Conservation (phyloP, 1,140 invertebrate genomes). For the Ectropis grisescens region DNA sequence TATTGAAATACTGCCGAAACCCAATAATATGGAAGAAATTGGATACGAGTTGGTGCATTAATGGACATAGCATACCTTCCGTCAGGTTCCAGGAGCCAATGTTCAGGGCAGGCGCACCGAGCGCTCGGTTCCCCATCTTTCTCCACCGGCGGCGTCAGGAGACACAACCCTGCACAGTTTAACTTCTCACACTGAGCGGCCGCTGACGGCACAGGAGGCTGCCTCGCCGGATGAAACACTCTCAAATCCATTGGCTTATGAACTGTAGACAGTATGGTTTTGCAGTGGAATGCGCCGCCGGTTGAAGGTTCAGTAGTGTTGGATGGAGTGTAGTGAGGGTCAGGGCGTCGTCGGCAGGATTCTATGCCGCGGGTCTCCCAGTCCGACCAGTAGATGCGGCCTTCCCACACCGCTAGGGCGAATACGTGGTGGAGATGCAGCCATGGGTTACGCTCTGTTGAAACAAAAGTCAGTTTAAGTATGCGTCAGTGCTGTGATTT, state of each 20-base stretch:
- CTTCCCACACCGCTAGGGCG: slow-evolving; percentile 88
- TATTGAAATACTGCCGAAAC: too few relatives aligned
- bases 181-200: slow-evolving; percentile 59
- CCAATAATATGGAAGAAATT: too few relatives aligned
- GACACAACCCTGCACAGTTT: slow-evolving; percentile 82
- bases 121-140: slow-evolving; percentile 39
- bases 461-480: too few relatives aligned
- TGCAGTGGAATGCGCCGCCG: slow-evolving; percentile 64
- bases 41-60: too few relatives aligned
- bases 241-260: slow-evolving; percentile 92
- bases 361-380: slow-evolving; percentile 93
- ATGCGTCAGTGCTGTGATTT: too few relatives aligned
- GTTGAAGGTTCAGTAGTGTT: too few relatives aligned
- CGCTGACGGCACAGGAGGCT: slow-evolving; percentile 54
- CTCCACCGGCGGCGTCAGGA: slow-evolving; percentile 73
- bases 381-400: slow-evolving; percentile 91
- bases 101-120: slow-evolving; percentile 86
- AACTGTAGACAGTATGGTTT: slow-evolving; percentile 78
- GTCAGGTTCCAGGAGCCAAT: slow-evolving; percentile 79
- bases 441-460: slow-evolving; percentile 69
- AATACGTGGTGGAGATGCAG: slow-evolving; percentile 87
- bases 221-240: slow-evolving; percentile 84
- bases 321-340: slow-evolving; percentile 11
- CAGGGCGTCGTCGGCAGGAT: slow-evolving; percentile 79
- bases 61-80: too few relatives aligned